phyloP scores from a whole-genome alignment of 2,888 invertebrate species.

The Drosophila rellima region DNA sequence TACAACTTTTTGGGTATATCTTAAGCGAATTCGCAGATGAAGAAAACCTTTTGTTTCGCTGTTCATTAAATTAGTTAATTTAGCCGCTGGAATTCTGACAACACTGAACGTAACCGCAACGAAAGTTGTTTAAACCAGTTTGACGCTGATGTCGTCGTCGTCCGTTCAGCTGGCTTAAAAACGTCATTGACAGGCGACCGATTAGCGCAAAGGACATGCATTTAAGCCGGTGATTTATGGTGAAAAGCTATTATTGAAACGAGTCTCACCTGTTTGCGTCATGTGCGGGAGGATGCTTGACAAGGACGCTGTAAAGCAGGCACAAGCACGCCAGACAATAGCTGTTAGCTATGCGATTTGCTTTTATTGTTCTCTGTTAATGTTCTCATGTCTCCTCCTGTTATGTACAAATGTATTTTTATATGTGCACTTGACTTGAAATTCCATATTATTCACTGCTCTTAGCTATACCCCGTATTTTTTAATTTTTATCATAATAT shows the following conservation, averaged over 20 bases:
- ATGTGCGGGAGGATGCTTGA: slow-evolving; percentile 15
- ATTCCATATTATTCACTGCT: too few species aligned
- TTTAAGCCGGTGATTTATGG: slow-evolving; percentile 43
- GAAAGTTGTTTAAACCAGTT: slow-evolving; percentile 74
- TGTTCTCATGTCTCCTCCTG: too few species aligned
- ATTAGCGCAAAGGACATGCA: slow-evolving; percentile 55
- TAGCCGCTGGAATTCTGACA: too few species aligned
- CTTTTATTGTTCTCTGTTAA: not conserved
- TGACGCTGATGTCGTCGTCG: slow-evolving; percentile 14
- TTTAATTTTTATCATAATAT: too few species aligned
- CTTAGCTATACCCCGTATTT: too few species aligned
- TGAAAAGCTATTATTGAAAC: slow-evolving; percentile 48
- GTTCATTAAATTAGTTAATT: too few species aligned
- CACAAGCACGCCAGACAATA: not conserved
- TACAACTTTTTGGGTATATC: too few species aligned
- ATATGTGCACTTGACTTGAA: too few species aligned
- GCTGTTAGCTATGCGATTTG: not conserved
- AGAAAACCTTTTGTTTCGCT: too few species aligned
- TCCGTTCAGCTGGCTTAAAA: not conserved
- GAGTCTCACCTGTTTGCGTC: slow-evolving; percentile 43
- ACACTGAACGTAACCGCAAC: slow-evolving; percentile 45
- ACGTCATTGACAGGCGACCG: slow-evolving; percentile 31
- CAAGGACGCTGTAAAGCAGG: too few species aligned
- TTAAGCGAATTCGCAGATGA: too few species aligned
- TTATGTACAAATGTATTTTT: too few species aligned